phyloP scores from a whole-genome alignment of 2,797 vertebrate genomes.

The Neolamprologus multifasciatus region DNA sequence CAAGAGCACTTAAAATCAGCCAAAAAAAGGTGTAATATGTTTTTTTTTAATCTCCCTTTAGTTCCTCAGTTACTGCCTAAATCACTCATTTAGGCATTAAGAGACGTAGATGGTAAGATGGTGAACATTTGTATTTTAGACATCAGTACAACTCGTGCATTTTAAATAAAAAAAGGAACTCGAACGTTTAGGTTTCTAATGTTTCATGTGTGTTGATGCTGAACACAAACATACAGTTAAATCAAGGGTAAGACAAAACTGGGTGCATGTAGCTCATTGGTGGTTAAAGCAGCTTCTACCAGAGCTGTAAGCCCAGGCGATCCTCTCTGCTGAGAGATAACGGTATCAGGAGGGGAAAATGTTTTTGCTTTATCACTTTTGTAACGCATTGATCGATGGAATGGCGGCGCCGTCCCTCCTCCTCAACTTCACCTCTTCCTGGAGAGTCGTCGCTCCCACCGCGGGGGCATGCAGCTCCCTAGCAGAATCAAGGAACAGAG shows the following conservation, averaged over 20 bases:
- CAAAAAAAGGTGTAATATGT: neutral
- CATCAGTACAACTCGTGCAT: neutral
- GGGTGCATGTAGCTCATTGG: neutral
- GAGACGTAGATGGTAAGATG: neutral
- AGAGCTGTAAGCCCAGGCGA: neutral
- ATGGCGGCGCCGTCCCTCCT: neutral
- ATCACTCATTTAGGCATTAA: neutral
- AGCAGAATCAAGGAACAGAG: neutral
- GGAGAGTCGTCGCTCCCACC: neutral
- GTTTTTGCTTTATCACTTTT: neutral
- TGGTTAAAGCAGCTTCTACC: neutral
- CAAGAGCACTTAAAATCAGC: neutral
- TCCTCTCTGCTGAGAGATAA: neutral
- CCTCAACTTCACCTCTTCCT: neutral
- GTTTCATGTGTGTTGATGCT: neutral
- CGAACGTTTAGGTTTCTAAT: fast-evolving
- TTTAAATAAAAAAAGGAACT: neutral
- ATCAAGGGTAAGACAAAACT: neutral
- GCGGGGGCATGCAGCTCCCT: neutral
- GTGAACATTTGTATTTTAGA: neutral
- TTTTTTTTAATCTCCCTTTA: fast-evolving
- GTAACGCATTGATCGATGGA: neutral
- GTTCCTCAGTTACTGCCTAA: neutral
- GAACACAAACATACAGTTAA: neutral
- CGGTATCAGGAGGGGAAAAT: fast-evolving